These are phyloP conservation scores for Pararge aegeria DNA, from an alignment of 1,140 invertebrate genomes.

Conservation along the genomic window DNA sequence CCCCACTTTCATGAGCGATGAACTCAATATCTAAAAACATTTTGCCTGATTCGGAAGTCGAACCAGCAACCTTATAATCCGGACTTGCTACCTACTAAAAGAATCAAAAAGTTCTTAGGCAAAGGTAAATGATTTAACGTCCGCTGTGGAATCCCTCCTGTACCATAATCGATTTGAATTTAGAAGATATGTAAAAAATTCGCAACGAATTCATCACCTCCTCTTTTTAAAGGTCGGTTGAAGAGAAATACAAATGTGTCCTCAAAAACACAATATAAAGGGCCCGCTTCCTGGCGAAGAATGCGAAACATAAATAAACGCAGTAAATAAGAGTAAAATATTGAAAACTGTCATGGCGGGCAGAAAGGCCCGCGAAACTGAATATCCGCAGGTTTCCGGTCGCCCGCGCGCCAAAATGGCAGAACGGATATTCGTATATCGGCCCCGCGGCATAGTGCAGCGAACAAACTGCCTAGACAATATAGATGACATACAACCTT, in stretches of 20 bases:
- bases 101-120: too few species aligned
- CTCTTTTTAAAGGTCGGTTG: too few species aligned
- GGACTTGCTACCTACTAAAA: too few species aligned
- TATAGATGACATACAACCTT: background rate
- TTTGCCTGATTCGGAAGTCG: too few species aligned
- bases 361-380: slow-evolving; percentile 67
- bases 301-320: slow-evolving; percentile 66
- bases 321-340: slow-evolving; percentile 77
- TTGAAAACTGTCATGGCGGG: slow-evolving; percentile 72
- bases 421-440: slow-evolving; percentile 68
- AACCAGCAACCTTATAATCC: too few species aligned
- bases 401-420: slow-evolving; percentile 67
- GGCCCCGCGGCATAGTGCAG: slow-evolving; percentile 28
- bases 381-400: slow-evolving; percentile 73
- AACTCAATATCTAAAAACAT: too few species aligned
- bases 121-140: too few species aligned
- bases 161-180: too few species aligned
- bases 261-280: slow-evolving; percentile 34
- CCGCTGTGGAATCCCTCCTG: too few species aligned
- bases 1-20: too few species aligned
- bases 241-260: background rate
- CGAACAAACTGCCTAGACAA: slow-evolving; percentile 8
- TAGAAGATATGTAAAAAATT: too few species aligned
- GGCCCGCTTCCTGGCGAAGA: slow-evolving; percentile 45
- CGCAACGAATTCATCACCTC: too few species aligned